Evolutionary conservation across 1,140 invertebrate genomes (phyloP).

Genomic region (Pogonomyrmex barbatus): DNA sequence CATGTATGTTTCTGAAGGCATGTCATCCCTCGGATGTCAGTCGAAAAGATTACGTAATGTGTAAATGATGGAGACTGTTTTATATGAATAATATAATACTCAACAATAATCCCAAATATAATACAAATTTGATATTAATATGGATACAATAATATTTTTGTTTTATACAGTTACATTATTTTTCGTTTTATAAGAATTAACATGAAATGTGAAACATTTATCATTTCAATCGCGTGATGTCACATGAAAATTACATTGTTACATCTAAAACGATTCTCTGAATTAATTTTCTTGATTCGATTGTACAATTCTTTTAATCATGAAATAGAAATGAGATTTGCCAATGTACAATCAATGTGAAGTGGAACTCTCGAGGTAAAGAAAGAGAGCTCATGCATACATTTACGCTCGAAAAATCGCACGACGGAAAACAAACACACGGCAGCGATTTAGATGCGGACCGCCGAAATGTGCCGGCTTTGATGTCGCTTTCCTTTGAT

Average conservation of each 20-base stretch:
- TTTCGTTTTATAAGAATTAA: not conserved
- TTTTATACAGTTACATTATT: not conserved
- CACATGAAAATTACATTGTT: not conserved
- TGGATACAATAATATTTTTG: not conserved
- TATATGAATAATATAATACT: not conserved
- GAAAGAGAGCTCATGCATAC: conserved; percentile 16
- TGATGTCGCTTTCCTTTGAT: conserved; percentile 51
- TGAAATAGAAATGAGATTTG: not conserved
- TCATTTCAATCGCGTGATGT: not conserved
- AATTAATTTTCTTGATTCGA: conserved; percentile 2
- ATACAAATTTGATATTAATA: not conserved
- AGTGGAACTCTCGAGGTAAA: conserved; percentile 5
- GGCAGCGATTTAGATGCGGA: conserved; percentile 23
- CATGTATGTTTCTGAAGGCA: conserved; percentile 43
- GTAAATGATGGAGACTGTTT: not conserved
- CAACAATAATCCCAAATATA: not conserved
- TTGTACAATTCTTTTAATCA: not conserved
- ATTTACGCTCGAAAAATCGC: conserved; percentile 33
- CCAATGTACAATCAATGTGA: not conserved
- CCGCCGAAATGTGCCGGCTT: conserved; percentile 21
- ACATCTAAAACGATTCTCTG: not conserved
- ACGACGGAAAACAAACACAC: conserved; percentile 32
- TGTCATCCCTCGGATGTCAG: conserved; percentile 22
- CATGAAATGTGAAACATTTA: conserved; percentile 1
- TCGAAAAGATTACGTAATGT: conserved; percentile 23